A percentile compares a stretch with the other conserved stretches of the same genome.
Conservation (phyloP, 2,113 vertebrate genomes). For the Bostrychus sinensis region DNA sequence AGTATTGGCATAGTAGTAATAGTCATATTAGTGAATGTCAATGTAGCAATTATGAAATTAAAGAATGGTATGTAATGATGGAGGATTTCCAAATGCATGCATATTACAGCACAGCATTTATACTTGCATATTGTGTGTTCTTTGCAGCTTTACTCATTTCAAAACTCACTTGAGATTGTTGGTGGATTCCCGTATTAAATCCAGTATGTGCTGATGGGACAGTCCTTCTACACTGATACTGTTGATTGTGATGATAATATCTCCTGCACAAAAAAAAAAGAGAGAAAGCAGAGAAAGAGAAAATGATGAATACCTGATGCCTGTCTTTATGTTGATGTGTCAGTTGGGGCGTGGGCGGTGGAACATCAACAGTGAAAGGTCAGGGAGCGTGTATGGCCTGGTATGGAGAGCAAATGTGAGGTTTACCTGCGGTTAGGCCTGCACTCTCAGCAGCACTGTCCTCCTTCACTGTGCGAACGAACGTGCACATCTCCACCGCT, state of each 20-base stretch:
- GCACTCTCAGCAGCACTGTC: constrained; percentile 86
- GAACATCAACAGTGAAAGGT: not conserved
- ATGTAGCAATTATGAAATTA: no score
- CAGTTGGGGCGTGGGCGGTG: not conserved
- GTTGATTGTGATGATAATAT: constrained; percentile 89
- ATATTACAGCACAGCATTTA: no score
- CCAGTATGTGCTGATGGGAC: constrained; percentile 84
- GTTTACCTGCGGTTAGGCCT: constrained; percentile 88
- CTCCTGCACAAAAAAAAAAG: constrained; percentile 82
- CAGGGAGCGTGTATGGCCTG: not conserved
- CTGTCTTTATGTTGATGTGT: not conserved
- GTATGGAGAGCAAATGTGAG: not conserved
- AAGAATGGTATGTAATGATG: no score
- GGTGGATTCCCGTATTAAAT: constrained; percentile 86
- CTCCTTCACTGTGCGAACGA: constrained; percentile 85
- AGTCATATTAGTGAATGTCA: no score
- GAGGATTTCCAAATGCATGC: no score
- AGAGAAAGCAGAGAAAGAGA: constrained; percentile 24
- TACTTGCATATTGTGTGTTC: not conserved
- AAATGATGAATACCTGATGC: constrained; percentile 13
- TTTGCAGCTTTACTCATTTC: no score
- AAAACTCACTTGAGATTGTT: constrained; percentile 87
- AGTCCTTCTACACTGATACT: constrained; percentile 83
- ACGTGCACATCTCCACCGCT: constrained; percentile 83
- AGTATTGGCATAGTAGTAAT: no score